Conservation (phyloP, 2,113 vertebrate genomes). For the Sula dactylatra region DNA sequence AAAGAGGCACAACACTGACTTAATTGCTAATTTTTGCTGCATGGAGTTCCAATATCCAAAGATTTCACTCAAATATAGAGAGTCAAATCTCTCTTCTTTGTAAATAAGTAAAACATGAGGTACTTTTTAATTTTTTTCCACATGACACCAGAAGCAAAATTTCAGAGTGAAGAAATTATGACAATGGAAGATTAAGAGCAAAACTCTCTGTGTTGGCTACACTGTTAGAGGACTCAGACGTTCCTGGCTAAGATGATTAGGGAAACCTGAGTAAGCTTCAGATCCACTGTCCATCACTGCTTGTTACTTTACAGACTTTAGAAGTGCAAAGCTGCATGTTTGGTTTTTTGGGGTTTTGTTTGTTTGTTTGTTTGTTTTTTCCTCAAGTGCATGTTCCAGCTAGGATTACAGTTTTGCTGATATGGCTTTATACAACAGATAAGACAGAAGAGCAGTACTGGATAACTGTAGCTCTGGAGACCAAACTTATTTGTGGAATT, state of each 20-base stretch:
- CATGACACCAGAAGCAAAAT: neutral
- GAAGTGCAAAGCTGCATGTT: neutral
- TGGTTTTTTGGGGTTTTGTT: too few relatives aligned
- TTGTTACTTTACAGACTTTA: neutral
- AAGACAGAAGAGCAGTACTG: neutral
- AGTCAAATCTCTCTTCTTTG: neutral
- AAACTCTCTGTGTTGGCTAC: neutral
- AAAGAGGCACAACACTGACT: neutral
- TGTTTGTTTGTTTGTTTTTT: neutral
- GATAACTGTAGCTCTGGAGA: neutral
- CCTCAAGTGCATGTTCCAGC: neutral
- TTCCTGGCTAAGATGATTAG: neutral
- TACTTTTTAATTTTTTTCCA: neutral
- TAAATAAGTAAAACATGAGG: neutral
- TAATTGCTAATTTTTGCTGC: neutral
- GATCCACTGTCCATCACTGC: neutral
- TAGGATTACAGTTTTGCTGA: neutral
- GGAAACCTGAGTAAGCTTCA: neutral
- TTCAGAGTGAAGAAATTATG: neutral
- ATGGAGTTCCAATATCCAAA: neutral
- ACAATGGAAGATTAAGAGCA: neutral
- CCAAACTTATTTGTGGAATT: neutral
- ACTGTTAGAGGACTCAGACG: neutral
- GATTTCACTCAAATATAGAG: neutral
- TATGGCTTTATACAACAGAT: neutral